These are phyloP conservation scores for Saguinus midas DNA, from an alignment of 2,113 vertebrate species.

Conservation along the genomic window DNA sequence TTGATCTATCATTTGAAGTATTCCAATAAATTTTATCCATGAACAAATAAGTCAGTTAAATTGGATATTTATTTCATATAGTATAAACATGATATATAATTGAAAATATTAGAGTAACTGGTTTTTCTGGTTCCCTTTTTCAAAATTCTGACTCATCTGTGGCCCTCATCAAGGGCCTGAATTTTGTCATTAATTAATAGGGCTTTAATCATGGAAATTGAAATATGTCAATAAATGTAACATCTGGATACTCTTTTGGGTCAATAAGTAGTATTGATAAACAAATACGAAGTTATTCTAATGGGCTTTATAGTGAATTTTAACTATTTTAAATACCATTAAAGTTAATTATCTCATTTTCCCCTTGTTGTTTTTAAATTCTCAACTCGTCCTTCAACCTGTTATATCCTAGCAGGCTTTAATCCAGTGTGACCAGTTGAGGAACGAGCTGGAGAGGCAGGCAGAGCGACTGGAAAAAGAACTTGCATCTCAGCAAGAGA, in stretches of 20 bases:
- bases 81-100: background rate
- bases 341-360: background rate
- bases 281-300: background rate
- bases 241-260: background rate
- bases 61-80: background rate
- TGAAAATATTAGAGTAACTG: background rate
- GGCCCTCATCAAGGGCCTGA: background rate
- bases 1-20: slow-evolving; percentile 27
- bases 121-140: background rate
- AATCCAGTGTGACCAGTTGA: slow-evolving; percentile 91
- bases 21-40: background rate
- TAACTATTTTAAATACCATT: background rate
- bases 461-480: slow-evolving; percentile 87
- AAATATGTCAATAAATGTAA: background rate
- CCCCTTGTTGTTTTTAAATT: background rate
- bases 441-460: slow-evolving; percentile 88
- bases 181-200: background rate
- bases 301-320: background rate
- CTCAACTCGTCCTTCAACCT: background rate
- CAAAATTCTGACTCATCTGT: background rate
- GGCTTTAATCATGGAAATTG: background rate
- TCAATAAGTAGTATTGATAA: background rate
- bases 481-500: slow-evolving; percentile 83
- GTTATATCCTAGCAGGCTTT: slow-evolving; percentile 83
- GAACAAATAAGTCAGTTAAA: slow-evolving; percentile 3